Evolutionary conservation across 23 tunicate species (phyloP), one percentile per base, ranked within the genome.

Genomic region (Pegea sp.): DNA sequence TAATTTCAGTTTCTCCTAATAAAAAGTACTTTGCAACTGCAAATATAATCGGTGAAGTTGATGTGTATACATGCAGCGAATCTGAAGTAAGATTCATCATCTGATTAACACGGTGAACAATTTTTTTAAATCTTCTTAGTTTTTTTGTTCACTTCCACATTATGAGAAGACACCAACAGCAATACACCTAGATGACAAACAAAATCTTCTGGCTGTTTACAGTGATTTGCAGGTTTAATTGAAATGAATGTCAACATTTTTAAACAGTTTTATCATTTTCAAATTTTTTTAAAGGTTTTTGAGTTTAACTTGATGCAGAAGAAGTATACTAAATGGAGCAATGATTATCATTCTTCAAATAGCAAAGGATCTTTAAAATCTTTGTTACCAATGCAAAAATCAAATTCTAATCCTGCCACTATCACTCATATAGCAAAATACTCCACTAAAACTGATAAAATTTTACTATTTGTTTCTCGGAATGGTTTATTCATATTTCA

Each of bases 271-370:
- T n/a, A n/a, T n/a, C n/a, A n/a, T n/a, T n/a, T n/a, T n/a, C 16
- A 38, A 16, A 38, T 48, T 8, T 49, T 28, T 59, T 49, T 59
- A 13, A 30, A 68, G 74, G 74, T 68, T 20, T 28, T 75, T 23
- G 86, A 75, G 50, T 75, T 42, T 60, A 31, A 59, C 31, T 52
- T 66, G 16, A 48, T 21, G 1, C 29, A 50, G 19, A 52, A 59
- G 28, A 5, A 30, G 0, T 75, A 75, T 62, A 75, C 74, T 0
- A 30, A 59, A 3, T 75, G 86, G 86, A 68, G 65, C 7, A 66
- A 53, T 42, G 22, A 59, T 2, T 52, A 52, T 0, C 56, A 42
- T 24, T 18, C 31, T 26, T 2, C 8, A 8, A 56, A 56, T 16
- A 28, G 22, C 8, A 2, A 2, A 1, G n/a, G 26, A 2, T 56